phyloP scores from a whole-genome alignment of 2,888 invertebrate genomes.

The Anthoptus insignis region DNA sequence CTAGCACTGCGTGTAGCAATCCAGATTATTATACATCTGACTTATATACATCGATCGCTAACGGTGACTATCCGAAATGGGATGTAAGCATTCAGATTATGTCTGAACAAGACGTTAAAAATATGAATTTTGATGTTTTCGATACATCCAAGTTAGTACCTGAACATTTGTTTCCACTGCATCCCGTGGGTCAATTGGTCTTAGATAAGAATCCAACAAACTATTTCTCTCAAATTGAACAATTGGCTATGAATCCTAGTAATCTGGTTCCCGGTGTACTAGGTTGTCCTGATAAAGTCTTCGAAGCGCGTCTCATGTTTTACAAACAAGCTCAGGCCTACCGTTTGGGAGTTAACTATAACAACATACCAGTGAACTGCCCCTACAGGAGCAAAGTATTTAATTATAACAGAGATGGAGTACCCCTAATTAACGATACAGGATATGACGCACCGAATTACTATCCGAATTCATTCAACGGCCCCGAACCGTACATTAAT shows the following conservation, averaged over 20 bases:
- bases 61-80: constrained; percentile 8
- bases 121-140: constrained; percentile 11
- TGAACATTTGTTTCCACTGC: constrained; percentile 90
- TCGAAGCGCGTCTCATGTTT: constrained; percentile 92
- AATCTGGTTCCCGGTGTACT: constrained; percentile 96
- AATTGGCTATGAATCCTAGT: constrained; percentile 94
- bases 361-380: constrained; percentile 96
- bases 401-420: constrained; percentile 95
- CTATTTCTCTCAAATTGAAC: constrained; percentile 97
- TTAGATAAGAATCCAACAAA: constrained; percentile 95
- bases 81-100: constrained; percentile 12
- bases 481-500: constrained; percentile 89
- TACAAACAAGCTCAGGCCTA: constrained; percentile 94
- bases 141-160: constrained; percentile 88
- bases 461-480: constrained; percentile 96
- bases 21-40: constrained; percentile 17
- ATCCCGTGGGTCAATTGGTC: constrained; percentile 92
- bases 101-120: constrained; percentile 7
- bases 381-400: constrained; percentile 89
- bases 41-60: constrained; percentile 7
- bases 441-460: constrained; percentile 96
- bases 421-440: constrained; percentile 90
- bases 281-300: constrained; percentile 95
- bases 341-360: constrained; percentile 95
- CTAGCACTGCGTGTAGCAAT: neutral